Percentiles rank a stretch among this genome's conserved stretches.
These are phyloP conservation scores for Diarsia rubi DNA, from an alignment of 2,888 invertebrate genomes.

Conservation along the genomic window DNA sequence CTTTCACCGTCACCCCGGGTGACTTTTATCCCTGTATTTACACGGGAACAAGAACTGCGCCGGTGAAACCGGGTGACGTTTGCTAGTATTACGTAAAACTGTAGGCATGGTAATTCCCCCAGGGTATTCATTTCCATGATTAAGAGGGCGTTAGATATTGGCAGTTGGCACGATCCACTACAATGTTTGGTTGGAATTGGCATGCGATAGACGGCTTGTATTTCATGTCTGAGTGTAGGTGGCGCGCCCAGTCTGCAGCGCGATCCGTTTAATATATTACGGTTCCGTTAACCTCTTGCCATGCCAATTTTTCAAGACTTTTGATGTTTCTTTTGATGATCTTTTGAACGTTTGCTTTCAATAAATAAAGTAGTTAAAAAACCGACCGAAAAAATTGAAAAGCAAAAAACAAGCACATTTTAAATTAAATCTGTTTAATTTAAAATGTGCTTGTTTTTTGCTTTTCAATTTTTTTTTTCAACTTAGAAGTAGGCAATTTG, in stretches of 20 bases:
- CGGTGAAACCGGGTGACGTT: too few relatives aligned
- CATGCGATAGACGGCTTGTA: slow-evolving; percentile 31
- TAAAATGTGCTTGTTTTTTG: too few relatives aligned
- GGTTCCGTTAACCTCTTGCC: slow-evolving; percentile 8
- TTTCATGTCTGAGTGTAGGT: slow-evolving; percentile 15
- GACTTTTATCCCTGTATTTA: too few relatives aligned
- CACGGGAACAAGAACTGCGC: too few relatives aligned
- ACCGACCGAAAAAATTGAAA: too few relatives aligned
- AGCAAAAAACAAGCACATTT: too few relatives aligned
- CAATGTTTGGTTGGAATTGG: slow-evolving; percentile 19
- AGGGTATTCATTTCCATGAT: slow-evolving; percentile 24
- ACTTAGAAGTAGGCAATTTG: too few relatives aligned
- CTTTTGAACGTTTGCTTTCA: background rate
- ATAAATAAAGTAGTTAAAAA: too few relatives aligned
- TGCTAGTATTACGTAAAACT: background rate
- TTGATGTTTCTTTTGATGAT: too few relatives aligned
- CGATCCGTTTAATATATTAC: slow-evolving; percentile 30
- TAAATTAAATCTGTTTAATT: too few relatives aligned
- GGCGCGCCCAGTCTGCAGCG: slow-evolving; percentile 31
- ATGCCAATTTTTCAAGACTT: background rate
- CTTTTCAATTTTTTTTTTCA: too few relatives aligned
- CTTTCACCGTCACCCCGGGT: too few relatives aligned
- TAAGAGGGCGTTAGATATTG: slow-evolving; percentile 32
- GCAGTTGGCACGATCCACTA: slow-evolving; percentile 38
- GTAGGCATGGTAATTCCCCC: background rate